Evolutionary conservation across 2,888 invertebrate species (phyloP).

Genomic region (Polyploca ridens): DNA sequence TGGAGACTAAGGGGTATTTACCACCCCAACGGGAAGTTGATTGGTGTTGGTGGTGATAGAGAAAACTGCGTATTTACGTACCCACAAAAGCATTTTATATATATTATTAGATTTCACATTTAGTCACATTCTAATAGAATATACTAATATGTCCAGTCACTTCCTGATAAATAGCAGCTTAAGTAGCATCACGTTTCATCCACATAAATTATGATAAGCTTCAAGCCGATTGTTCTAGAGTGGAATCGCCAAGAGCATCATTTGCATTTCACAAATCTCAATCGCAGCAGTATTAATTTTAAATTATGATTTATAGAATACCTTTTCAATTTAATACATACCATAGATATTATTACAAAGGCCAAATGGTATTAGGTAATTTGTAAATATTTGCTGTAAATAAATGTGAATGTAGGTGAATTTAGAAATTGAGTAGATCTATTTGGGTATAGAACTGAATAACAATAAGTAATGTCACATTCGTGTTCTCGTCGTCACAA

Average conservation of each 20-base stretch:
- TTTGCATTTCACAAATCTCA: not conserved
- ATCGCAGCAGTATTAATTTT: not conserved
- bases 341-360: not conserved
- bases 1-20: too few relatives aligned
- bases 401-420: too few relatives aligned
- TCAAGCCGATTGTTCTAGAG: not conserved
- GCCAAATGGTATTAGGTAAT: too few relatives aligned
- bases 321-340: too few relatives aligned
- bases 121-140: not conserved
- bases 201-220: slow-evolving; percentile 6
- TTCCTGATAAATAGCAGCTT: not conserved
- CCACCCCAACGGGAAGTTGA: too few relatives aligned
- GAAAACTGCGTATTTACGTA: too few relatives aligned
- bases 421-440: not conserved
- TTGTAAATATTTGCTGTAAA: too few relatives aligned
- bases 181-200: slow-evolving; percentile 1
- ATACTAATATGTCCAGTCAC: not conserved
- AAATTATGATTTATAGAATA: slow-evolving; percentile 4
- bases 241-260: not conserved
- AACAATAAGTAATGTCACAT: slow-evolving; percentile 46
- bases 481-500: slow-evolving; percentile 46
- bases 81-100: too few relatives aligned
- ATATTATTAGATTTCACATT: too few relatives aligned
- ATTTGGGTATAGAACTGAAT: slow-evolving; percentile 9
- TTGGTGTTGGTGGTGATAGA: too few relatives aligned